Percentiles rank a stretch among this genome's conserved stretches.
These are phyloP conservation scores for Belonocnema kinseyi DNA, from an alignment of 1,140 invertebrate species.

Conservation along the genomic window DNA sequence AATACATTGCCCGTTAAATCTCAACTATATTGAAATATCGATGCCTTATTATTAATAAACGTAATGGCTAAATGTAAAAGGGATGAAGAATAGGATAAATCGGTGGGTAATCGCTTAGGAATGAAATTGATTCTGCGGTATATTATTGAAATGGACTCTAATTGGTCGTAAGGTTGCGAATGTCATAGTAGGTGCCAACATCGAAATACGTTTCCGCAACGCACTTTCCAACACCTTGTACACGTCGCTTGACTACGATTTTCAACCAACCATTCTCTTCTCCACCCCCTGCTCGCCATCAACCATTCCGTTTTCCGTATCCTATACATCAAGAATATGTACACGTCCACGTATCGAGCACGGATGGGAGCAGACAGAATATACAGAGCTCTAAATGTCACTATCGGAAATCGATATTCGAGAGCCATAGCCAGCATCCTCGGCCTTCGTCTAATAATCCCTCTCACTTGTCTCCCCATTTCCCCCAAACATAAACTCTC, in stretches of 20 bases:
- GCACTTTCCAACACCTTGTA: slow-evolving; percentile 53
- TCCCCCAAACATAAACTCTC: neutral
- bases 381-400: slow-evolving; percentile 72
- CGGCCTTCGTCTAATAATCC: slow-evolving; percentile 48
- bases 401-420: slow-evolving; percentile 73
- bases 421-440: slow-evolving; percentile 69
- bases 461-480: slow-evolving; percentile 35
- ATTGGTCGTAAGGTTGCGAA: slow-evolving; percentile 43
- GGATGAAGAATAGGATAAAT: slow-evolving; percentile 36
- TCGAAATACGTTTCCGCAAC: slow-evolving; percentile 40
- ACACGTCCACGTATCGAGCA: slow-evolving; percentile 62
- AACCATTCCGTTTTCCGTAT: slow-evolving; percentile 41
- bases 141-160: slow-evolving; percentile 41
- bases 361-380: slow-evolving; percentile 71
- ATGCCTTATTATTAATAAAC: too few species aligned
- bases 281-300: slow-evolving; percentile 33
- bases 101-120: slow-evolving; percentile 27
- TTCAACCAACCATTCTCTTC: slow-evolving; percentile 41
- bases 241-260: slow-evolving; percentile 57
- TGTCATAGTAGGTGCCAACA: slow-evolving; percentile 26
- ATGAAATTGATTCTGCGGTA: slow-evolving; percentile 33
- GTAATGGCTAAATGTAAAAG: too few species aligned
- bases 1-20: too few species aligned
- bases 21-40: too few species aligned
- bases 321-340: slow-evolving; percentile 52